phyloP scores from a whole-genome alignment of 2,797 vertebrate species.

The Podarcis lilfordi region DNA sequence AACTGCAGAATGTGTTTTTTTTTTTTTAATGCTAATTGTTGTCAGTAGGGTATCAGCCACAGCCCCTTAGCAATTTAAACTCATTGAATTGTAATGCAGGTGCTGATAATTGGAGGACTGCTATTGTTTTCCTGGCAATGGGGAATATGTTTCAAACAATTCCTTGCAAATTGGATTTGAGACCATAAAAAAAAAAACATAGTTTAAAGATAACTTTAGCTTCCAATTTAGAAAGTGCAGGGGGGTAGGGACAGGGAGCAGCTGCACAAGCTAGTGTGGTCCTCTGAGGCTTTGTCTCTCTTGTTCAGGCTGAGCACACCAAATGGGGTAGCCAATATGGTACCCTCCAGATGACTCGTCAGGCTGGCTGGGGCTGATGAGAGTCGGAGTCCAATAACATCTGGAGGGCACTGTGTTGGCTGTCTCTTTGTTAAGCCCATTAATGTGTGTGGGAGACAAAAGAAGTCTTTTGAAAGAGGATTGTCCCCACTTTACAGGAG shows the following conservation, averaged over 20 bases:
- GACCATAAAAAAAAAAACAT: not conserved
- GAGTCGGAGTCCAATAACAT: no score
- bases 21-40: slow-evolving; percentile 70
- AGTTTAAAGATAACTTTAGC: slow-evolving; percentile 43
- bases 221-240: not conserved
- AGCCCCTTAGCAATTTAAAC: slow-evolving; percentile 69
- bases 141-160: slow-evolving; percentile 67
- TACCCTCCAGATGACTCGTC: not conserved
- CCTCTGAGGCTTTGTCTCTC: not conserved
- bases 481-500: not conserved
- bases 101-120: slow-evolving; percentile 76
- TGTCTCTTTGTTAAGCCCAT: not conserved
- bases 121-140: slow-evolving; percentile 74
- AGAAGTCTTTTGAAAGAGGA: not conserved
- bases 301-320: not conserved
- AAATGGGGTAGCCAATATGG: not conserved
- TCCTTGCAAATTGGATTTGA: slow-evolving; percentile 68
- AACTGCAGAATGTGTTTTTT: slow-evolving; percentile 30
- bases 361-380: no score
- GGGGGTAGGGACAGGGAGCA: not conserved
- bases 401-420: no score
- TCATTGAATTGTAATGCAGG: slow-evolving; percentile 76
- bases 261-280: not conserved
- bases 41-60: slow-evolving; percentile 75
- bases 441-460: not conserved